Percentiles rank a stretch among this genome's conserved stretches.
Conservation (phyloP, 2,888 invertebrate genomes). For the Rhopalosiphum nymphaeae region DNA sequence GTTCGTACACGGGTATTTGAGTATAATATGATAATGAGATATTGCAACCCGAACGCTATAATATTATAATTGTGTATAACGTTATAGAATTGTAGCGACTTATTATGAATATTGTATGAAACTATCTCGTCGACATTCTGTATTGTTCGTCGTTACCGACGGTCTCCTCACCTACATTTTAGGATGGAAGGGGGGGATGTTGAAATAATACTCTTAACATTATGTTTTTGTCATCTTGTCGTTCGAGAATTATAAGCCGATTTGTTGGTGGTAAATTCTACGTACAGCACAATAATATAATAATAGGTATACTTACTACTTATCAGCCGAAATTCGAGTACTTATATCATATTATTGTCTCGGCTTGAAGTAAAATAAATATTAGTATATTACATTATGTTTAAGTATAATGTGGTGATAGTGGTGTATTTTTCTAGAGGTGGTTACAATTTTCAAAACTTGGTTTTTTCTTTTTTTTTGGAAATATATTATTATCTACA, state of each 20-base stretch:
- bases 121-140: neutral
- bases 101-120: neutral
- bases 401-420: neutral
- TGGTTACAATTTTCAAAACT: neutral
- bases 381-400: neutral
- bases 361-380: neutral
- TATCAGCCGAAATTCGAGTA: neutral
- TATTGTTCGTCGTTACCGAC: neutral
- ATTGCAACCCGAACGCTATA: neutral
- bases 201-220: neutral
- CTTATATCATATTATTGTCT: neutral
- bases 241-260: neutral
- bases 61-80: neutral
- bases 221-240: neutral
- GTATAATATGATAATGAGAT: neutral
- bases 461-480: neutral
- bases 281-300: neutral
- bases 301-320: neutral
- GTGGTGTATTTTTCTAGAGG: neutral
- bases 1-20: neutral
- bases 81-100: neutral
- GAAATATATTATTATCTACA: neutral
- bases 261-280: neutral
- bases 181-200: neutral
- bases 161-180: neutral